Conservation (phyloP, 1,140 invertebrate species). For the Musca domestica region DNA sequence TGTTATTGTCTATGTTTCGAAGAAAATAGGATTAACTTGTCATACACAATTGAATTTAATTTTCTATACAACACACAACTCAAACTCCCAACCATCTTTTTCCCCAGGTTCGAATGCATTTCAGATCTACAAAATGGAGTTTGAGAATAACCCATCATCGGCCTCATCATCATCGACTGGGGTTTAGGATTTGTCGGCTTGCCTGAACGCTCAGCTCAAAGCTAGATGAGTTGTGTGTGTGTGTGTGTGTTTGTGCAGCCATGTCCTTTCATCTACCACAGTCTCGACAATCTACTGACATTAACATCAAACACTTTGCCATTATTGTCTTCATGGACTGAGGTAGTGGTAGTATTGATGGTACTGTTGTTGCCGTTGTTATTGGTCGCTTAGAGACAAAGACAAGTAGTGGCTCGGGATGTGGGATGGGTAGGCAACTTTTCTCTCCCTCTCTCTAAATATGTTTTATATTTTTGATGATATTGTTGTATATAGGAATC, state of each 20-base stretch:
- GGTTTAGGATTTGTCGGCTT: too few relatives aligned
- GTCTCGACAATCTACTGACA: not conserved
- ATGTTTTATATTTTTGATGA: too few relatives aligned
- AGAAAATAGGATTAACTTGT: conserved; percentile 52
- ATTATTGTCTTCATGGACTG: not conserved
- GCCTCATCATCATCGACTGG: too few relatives aligned
- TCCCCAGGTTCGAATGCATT: too few relatives aligned
- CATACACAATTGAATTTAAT: conserved; percentile 52
- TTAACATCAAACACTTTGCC: not conserved
- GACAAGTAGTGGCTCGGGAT: too few relatives aligned
- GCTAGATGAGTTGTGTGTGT: conserved; percentile 1
- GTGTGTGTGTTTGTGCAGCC: not conserved
- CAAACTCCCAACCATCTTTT: too few relatives aligned
- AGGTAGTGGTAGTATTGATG: not conserved
- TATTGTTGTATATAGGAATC: too few relatives aligned
- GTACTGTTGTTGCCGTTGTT: not conserved
- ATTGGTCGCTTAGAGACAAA: not conserved
- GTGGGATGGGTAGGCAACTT: too few relatives aligned
- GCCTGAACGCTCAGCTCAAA: too few relatives aligned
- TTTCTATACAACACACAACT: conserved; percentile 8
- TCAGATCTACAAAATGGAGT: too few relatives aligned
- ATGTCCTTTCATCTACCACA: not conserved
- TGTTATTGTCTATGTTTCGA: not conserved
- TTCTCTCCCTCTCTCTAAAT: too few relatives aligned
- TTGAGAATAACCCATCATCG: too few relatives aligned